Percentiles rank a stretch among this genome's conserved stretches.
phyloP scores from a whole-genome alignment of 2,113 vertebrate genomes.

The Heterotis niloticus region DNA sequence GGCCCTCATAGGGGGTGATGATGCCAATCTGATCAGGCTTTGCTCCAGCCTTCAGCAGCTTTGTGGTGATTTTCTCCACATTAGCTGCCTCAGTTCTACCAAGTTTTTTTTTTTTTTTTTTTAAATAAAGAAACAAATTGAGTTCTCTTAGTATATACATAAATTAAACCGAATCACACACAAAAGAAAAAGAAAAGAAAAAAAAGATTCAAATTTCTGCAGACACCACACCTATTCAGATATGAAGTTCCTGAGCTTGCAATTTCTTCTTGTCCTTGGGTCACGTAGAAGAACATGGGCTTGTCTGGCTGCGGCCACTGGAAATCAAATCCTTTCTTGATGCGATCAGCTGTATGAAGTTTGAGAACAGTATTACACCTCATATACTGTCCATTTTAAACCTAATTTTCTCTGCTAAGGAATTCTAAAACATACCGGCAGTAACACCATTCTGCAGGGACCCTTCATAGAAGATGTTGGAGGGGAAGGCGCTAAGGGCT shows the following conservation, averaged over 20 bases:
- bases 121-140: too few relatives aligned
- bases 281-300: constrained; percentile 98
- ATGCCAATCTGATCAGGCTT: constrained; percentile 98
- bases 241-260: constrained; percentile 98
- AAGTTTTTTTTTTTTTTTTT: too few relatives aligned
- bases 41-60: constrained; percentile 89
- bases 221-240: constrained; percentile 78
- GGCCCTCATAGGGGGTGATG: constrained; percentile 94
- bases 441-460: constrained; percentile 95
- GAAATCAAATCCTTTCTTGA: constrained; percentile 98
- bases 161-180: neutral
- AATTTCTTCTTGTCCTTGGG: constrained; percentile 96
- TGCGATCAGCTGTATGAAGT: constrained; percentile 75
- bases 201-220: neutral
- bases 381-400: neutral
- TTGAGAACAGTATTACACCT: neutral
- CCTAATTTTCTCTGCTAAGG: neutral
- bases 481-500: constrained; percentile 92
- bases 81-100: constrained; percentile 92
- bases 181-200: neutral
- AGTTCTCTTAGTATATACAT: neutral
- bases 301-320: constrained; percentile 98
- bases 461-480: constrained; percentile 98
- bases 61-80: constrained; percentile 97
- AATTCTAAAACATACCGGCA: constrained; percentile 66